Percentiles rank a stretch among this genome's conserved stretches.
Evolutionary conservation across 2,113 vertebrate genomes (phyloP).

Genomic region (Galemys pyrenaicus): DNA sequence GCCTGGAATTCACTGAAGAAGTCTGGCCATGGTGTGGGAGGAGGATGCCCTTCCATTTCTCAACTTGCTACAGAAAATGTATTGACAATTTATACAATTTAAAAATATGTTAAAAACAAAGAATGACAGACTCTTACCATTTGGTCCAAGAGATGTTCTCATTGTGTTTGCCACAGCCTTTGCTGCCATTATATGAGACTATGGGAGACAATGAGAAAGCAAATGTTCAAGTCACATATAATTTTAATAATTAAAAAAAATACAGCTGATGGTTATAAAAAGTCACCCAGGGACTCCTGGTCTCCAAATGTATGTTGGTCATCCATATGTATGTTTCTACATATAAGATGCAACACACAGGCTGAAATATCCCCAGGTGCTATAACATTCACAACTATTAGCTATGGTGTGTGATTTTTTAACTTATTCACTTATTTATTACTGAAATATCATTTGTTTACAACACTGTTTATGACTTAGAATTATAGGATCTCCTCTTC

Average conservation of each 20-base stretch:
- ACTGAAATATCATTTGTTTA: too few relatives aligned
- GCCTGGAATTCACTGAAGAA: background rate
- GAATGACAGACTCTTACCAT: slow-evolving; percentile 87
- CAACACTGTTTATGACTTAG: too few relatives aligned
- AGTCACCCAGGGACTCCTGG: background rate
- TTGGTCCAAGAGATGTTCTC: slow-evolving; percentile 96
- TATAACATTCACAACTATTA: background rate
- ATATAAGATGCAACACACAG: background rate
- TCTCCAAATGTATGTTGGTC: too few relatives aligned
- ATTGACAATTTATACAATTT: background rate
- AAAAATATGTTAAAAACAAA: background rate
- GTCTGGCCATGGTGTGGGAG: background rate
- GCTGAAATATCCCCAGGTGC: background rate
- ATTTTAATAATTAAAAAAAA: too few relatives aligned
- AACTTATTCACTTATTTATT: too few relatives aligned
- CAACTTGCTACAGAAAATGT: background rate
- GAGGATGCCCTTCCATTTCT: accelerated
- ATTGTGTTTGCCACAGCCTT: slow-evolving; percentile 98
- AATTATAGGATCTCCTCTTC: too few relatives aligned
- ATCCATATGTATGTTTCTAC: too few relatives aligned
- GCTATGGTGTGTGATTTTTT: background rate
- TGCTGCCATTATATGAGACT: slow-evolving; percentile 99
- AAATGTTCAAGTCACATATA: background rate
- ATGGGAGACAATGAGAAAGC: slow-evolving; percentile 75
- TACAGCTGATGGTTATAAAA: background rate